phyloP scores from a whole-genome alignment of 1,140 invertebrate species.

The silkworm (Bombyx mori) region ASM3026992v2 NC_085130.1:8743501-8744000 shows the following conservation, averaged over 20 bases:
- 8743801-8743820: slow-evolving; percentile 75
- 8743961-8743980: background rate
- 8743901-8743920: slow-evolving; percentile 15
- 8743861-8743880: slow-evolving; percentile 36
- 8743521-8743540: slow-evolving; percentile 74
- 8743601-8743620: slow-evolving; percentile 85
- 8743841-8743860: slow-evolving; percentile 46
- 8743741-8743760: slow-evolving; percentile 82
- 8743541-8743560: slow-evolving; percentile 77
- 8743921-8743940: background rate
- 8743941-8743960: no score
- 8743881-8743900: slow-evolving; percentile 27
- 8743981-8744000: background rate
- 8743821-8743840: slow-evolving; percentile 48
- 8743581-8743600: slow-evolving; percentile 78
- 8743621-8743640: slow-evolving; percentile 83
- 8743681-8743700: slow-evolving; percentile 73
- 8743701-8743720: slow-evolving; percentile 81
- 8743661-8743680: slow-evolving; percentile 72
- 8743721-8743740: slow-evolving; percentile 86
- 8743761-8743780: slow-evolving; percentile 84
- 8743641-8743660: slow-evolving; percentile 77
- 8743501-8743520: slow-evolving; percentile 67
- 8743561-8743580: slow-evolving; percentile 75
- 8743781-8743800: slow-evolving; percentile 84